Conservation (phyloP, 2,888 invertebrate species). For the Apantesis nais region DNA sequence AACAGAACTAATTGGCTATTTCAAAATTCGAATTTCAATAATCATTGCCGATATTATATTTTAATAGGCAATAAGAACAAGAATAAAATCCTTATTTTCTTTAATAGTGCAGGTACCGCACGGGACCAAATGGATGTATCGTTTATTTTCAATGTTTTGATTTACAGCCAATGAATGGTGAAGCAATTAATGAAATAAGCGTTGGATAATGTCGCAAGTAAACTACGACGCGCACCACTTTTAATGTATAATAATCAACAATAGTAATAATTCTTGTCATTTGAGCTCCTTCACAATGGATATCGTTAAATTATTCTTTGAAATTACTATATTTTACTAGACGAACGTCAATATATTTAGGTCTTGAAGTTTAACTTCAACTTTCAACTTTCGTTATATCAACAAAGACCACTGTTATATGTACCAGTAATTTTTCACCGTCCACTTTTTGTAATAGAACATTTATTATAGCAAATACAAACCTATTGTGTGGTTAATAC, state of each 20-base stretch:
- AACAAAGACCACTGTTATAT: conserved; percentile 49
- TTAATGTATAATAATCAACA: conserved; percentile 45
- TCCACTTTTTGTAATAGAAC: conserved; percentile 70
- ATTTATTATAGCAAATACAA: conserved; percentile 76
- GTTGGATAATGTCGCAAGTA: conserved; percentile 70
- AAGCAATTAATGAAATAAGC: conserved; percentile 71
- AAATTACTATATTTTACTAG: conserved; percentile 9
- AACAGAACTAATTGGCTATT: conserved; percentile 71
- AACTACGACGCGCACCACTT: conserved; percentile 50
- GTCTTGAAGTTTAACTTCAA: conserved; percentile 4
- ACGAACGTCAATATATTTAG: not conserved
- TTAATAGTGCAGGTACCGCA: conserved; percentile 63
- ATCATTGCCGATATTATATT: conserved; percentile 76
- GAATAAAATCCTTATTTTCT: conserved; percentile 54
- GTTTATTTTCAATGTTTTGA: conserved; percentile 73
- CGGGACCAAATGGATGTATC: conserved; percentile 71
- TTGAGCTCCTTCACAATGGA: conserved; percentile 50
- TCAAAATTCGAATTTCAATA: conserved; percentile 75
- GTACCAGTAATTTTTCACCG: conserved; percentile 67
- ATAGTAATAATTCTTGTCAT: conserved; percentile 58
- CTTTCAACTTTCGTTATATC: conserved; percentile 36
- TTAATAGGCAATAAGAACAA: conserved; percentile 76
- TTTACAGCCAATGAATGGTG: conserved; percentile 77
- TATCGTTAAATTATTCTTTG: conserved; percentile 35
- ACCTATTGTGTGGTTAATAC: conserved; percentile 65